Conservation (phyloP, 2,797 vertebrate genomes). For the Melanotaenia parkinsoni region DNA sequence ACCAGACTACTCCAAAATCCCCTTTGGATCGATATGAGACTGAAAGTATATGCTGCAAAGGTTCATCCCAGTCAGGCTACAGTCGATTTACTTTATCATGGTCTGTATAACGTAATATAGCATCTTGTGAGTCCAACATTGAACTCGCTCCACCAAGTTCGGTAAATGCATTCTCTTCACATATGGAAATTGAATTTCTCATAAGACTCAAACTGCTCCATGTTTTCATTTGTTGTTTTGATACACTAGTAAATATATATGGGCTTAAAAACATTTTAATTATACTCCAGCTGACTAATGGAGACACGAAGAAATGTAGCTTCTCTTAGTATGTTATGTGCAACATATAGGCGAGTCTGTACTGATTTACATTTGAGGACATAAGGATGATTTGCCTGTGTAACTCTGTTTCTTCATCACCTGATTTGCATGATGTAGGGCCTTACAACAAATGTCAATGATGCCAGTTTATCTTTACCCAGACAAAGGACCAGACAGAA, state of each 20-base stretch:
- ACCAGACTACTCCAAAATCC: slow-evolving; percentile 33
- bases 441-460: slow-evolving; percentile 20
- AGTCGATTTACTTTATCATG: slow-evolving; percentile 37
- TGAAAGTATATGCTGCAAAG: slow-evolving; percentile 50
- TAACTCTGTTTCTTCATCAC: slow-evolving; percentile 38
- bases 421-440: slow-evolving; percentile 38
- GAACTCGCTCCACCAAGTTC: slow-evolving; percentile 21
- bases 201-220: not conserved
- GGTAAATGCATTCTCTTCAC: slow-evolving; percentile 33
- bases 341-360: not conserved
- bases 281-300: not conserved
- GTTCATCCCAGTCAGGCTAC: slow-evolving; percentile 33
- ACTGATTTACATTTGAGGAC: slow-evolving; percentile 44
- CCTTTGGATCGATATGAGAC: slow-evolving; percentile 38
- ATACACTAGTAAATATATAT: slow-evolving; percentile 6
- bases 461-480: slow-evolving; percentile 46
- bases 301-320: not conserved
- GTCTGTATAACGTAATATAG: slow-evolving; percentile 15
- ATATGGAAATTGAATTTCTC: slow-evolving; percentile 38
- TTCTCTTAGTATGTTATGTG: not conserved
- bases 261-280: slow-evolving; percentile 10
- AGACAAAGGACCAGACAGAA: slow-evolving; percentile 47
- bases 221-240: slow-evolving; percentile 1
- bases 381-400: slow-evolving; percentile 25
- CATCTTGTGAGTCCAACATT: slow-evolving; percentile 28